A percentile compares a stretch with the other conserved stretches of the same genome.
These are phyloP conservation scores for Ancistrus triradiatus DNA, from an alignment of 2,113 vertebrate species.

Conservation along the genomic window DNA sequence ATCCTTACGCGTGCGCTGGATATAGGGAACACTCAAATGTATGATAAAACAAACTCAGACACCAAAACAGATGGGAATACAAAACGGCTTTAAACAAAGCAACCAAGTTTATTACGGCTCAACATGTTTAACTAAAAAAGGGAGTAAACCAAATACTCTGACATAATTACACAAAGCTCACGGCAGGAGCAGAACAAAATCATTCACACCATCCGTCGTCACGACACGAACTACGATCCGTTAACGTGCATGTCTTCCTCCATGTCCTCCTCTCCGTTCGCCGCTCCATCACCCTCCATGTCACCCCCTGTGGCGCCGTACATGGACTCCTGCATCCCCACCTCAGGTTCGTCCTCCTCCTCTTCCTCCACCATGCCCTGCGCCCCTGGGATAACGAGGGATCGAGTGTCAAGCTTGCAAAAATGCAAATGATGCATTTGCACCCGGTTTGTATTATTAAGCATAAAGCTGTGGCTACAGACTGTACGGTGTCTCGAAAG, in stretches of 20 bases:
- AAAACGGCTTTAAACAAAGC: too few relatives aligned
- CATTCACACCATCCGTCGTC: constrained; percentile 19
- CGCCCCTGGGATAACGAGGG: constrained; percentile 37
- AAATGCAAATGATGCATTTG: too few relatives aligned
- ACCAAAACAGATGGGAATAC: too few relatives aligned
- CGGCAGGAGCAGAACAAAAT: not conserved
- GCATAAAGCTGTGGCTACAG: too few relatives aligned
- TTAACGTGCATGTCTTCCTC: constrained; percentile 78
- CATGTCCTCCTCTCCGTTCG: constrained; percentile 72
- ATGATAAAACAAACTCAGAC: too few relatives aligned
- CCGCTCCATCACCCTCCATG: constrained; percentile 40
- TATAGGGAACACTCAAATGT: too few relatives aligned
- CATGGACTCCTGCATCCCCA: constrained; percentile 38
- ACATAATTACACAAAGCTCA: not conserved
- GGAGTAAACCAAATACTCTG: not conserved
- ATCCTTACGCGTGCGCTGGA: too few relatives aligned
- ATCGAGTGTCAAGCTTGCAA: too few relatives aligned
- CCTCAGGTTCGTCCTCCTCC: constrained; percentile 45
- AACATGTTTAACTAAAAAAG: not conserved
- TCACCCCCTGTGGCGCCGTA: constrained; percentile 26
- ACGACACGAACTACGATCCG: constrained; percentile 65
- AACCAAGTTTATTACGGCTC: too few relatives aligned
- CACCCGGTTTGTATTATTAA: too few relatives aligned
- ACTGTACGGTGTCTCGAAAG: too few relatives aligned
- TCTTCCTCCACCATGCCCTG: constrained; percentile 59